Evolutionary conservation across 2,888 invertebrate species (phyloP), one percentile per base, ranked within the genome.

Genomic region (Scotopteryx bipunctaria): DNA sequence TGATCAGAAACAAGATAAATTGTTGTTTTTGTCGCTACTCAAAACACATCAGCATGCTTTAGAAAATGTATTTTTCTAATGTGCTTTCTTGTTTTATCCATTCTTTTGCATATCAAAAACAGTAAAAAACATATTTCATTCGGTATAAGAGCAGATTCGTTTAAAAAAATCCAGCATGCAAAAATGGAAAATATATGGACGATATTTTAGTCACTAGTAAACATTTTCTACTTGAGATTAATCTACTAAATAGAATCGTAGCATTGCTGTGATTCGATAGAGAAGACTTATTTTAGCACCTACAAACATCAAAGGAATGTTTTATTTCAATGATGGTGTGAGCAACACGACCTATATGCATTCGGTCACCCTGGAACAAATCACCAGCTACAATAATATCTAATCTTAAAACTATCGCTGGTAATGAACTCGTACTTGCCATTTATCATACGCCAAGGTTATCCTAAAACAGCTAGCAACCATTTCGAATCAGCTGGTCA

Each of bases 401-500:
- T 53, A 43, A 53, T 54, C 48, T 44, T 25, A 43, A 16, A 54
- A 17, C 32, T 53, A 53, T 53, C 53, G 43, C 17, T 54, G 54
- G 44, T 54, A 54, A 54, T 54, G 48, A 54, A 54, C 54, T 47
- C 43, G 37, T 16, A 25, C 31, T 40, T 25, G 41, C 36, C 3
- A 43, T 53, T 53, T 53, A 53, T 53, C 54, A 54, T 41, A 29
- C 44, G 23, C 35, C 54, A 54, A 54, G 54, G 54, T 54, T 48
- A 54, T 54, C 40, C 54, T 44, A 48, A 54, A 49, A 54, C 53
- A 43, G 48, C 40, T 38, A 43, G 53, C 53, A 43, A 37, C 49
- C 4, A n/a, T 55, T 51, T 31, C 53, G 51, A 58, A 61, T 55
- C 46, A 47, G 55, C 51, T 61, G 57, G 66, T 60, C 63, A 52